Conservation (phyloP, 2,113 vertebrate genomes). For the Caloenas nicobarica region DNA sequence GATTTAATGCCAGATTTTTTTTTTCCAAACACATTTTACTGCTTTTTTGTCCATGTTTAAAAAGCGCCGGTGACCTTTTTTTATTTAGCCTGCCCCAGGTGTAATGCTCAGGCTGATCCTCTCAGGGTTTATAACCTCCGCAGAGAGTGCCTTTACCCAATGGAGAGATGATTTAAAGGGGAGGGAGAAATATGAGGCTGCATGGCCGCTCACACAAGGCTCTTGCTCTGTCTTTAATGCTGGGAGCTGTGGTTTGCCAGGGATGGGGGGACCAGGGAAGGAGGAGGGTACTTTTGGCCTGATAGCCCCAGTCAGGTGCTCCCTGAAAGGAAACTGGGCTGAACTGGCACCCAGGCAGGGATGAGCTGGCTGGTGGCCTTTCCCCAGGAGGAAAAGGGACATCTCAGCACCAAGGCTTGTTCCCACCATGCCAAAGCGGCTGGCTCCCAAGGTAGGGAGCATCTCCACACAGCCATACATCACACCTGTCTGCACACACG, state of each 20-base stretch:
- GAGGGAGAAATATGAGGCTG: slow-evolving; percentile 57
- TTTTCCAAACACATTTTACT: slow-evolving; percentile 85
- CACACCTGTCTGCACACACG: not conserved
- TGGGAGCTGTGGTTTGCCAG: not conserved
- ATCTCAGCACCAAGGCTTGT: not conserved
- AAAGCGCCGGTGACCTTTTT: slow-evolving; percentile 85
- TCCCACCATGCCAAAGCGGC: not conserved
- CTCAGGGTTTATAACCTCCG: slow-evolving; percentile 80
- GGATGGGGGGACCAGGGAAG: not conserved
- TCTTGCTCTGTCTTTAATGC: not conserved
- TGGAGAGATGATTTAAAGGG: slow-evolving; percentile 68
- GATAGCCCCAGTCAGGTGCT: not conserved
- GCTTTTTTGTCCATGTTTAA: slow-evolving; percentile 86
- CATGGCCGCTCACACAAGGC: not conserved
- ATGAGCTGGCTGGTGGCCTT: not conserved
- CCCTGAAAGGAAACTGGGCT: not conserved
- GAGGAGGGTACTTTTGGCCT: not conserved
- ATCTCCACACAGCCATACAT: accelerated
- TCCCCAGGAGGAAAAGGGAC: not conserved
- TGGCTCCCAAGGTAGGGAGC: not conserved
- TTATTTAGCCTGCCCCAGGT: slow-evolving; percentile 84
- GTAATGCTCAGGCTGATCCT: slow-evolving; percentile 78
- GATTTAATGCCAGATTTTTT: slow-evolving; percentile 86
- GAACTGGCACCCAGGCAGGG: not conserved
- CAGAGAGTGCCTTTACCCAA: slow-evolving; percentile 70